Evolutionary conservation across 2,113 vertebrate genomes (phyloP), one percentile per base, ranked within the genome.

Genomic region (Elanus axillaris): DNA sequence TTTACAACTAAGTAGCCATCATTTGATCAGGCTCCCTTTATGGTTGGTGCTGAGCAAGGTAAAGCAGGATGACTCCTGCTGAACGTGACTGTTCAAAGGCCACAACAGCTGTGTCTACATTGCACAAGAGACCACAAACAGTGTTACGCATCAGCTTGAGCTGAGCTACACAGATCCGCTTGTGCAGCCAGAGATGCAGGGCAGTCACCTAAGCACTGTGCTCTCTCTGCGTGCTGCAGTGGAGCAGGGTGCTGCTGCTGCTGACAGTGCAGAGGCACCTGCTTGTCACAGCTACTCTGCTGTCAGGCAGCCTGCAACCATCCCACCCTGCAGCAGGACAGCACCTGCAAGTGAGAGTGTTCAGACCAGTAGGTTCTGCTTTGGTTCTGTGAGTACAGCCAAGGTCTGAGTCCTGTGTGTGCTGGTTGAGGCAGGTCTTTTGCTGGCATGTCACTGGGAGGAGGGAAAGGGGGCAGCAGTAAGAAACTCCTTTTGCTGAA

Each of bases 261-360:
- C 59, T 2, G 17, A 6, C 52, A 11, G 11, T 2, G 9, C 1
- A 0, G 50, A 34, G 23, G 27, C 26, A n/a, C 53, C 73, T 5
- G 25, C 31, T 31, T 20, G 18, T 73, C 68, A 15, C 59, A 36
- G 50, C 58, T 29, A 3, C 34, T 6, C 29, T 11, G 66, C 60
- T 20, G 23, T n/a, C 7, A 3, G 48, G 50, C 59, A 47, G 48
- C 42, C 16, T 16, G 42, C 38, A 38, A 3, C 64, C 52, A 23
- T 14, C n/a, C 59, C 4, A 2, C 47, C 55, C 21, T 6, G 3
- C 53, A 25, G 3, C 1, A 15, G 62, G 16, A 50, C 6, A 43
- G 47, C 52, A 34, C 45, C 7, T 1, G 8, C 19, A n/a, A 53
- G 60, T 2, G 5, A 26, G n/a, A 32, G 13, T 0, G 31, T 53